Percentiles rank a stretch among this genome's conserved stretches.
These are phyloP conservation scores for Drosophila erecta DNA, from an alignment of 1,140 invertebrate species.

Conservation along the genomic window DNA sequence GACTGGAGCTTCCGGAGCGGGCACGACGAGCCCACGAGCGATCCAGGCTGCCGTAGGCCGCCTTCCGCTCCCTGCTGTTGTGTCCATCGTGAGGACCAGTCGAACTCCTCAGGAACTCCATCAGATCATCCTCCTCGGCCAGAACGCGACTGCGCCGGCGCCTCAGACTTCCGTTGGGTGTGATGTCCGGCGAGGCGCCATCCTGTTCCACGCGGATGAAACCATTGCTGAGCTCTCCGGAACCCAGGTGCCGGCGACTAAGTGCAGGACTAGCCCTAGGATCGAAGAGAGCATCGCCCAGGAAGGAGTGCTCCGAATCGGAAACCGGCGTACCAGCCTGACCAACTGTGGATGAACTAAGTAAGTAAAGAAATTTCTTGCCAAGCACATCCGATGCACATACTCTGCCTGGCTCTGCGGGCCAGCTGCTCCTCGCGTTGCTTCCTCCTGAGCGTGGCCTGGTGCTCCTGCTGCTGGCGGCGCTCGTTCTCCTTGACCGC, in stretches of 20 bases:
- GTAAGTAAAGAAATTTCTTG: constrained; percentile 20
- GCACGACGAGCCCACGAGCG: constrained; percentile 93
- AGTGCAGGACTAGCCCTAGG: constrained; percentile 89
- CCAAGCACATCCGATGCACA: constrained; percentile 37
- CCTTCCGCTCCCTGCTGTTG: constrained; percentile 90
- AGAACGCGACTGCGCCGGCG: constrained; percentile 92
- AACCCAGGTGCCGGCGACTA: constrained; percentile 88
- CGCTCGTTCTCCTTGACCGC: constrained; percentile 93
- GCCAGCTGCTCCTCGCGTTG: constrained; percentile 92
- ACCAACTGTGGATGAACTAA: constrained; percentile 85
- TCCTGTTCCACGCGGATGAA: constrained; percentile 86
- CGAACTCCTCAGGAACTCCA: constrained; percentile 92
- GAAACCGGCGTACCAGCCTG: constrained; percentile 90
- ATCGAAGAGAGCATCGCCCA: constrained; percentile 91
- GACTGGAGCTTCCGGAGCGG: constrained; percentile 88
- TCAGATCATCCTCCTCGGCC: constrained; percentile 93
- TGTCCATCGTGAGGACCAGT: constrained; percentile 87
- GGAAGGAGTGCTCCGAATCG: constrained; percentile 89
- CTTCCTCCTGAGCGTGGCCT: constrained; percentile 90
- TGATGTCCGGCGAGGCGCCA: constrained; percentile 93
- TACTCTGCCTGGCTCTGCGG: constrained; percentile 88
- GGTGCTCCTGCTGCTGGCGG: constrained; percentile 92
- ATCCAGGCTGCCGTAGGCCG: constrained; percentile 92
- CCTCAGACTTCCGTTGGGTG: constrained; percentile 94
- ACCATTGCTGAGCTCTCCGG: constrained; percentile 83